phyloP scores from a whole-genome alignment of 2,888 invertebrate genomes.

The Patella ulyssiponensis region DNA sequence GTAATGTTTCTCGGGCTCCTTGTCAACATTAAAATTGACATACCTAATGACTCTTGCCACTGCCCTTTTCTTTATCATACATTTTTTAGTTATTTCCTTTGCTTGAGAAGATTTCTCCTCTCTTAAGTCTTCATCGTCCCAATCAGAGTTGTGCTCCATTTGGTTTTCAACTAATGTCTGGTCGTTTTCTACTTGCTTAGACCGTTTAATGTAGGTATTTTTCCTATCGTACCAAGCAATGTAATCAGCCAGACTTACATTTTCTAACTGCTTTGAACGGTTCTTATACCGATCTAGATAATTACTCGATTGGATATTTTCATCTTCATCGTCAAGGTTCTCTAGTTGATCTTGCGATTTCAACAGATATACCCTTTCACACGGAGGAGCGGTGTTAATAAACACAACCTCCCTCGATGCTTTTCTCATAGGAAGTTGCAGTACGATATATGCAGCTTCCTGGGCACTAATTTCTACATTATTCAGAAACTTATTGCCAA shows the following conservation, averaged over 20 bases:
- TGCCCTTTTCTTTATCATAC: slow-evolving; percentile 14
- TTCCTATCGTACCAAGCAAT: slow-evolving; percentile 28
- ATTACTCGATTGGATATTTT: slow-evolving; percentile 37
- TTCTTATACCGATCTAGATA: slow-evolving; percentile 39
- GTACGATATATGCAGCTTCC: slow-evolving; percentile 49
- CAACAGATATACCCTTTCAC: too few relatives aligned
- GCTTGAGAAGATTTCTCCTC: slow-evolving; percentile 31
- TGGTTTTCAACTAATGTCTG: too few relatives aligned
- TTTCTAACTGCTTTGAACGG: slow-evolving; percentile 30
- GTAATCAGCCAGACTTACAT: slow-evolving; percentile 35
- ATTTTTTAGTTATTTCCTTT: slow-evolving; percentile 16
- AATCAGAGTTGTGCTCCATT: neutral
- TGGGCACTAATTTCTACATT: slow-evolving; percentile 52
- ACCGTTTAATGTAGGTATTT: neutral
- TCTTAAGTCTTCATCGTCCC: slow-evolving; percentile 21
- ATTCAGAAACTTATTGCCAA: too few relatives aligned
- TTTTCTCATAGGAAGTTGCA: too few relatives aligned
- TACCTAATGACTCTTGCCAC: slow-evolving; percentile 32
- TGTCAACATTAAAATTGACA: slow-evolving; percentile 40
- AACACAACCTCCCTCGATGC: slow-evolving; percentile 39
- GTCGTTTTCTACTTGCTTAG: neutral
- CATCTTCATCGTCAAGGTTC: neutral
- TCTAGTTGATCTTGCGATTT: too few relatives aligned
- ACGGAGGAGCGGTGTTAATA: slow-evolving; percentile 39
- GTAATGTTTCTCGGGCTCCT: slow-evolving; percentile 51